Conservation (phyloP, 2,113 vertebrate genomes). For the Lagopus leucura region DNA sequence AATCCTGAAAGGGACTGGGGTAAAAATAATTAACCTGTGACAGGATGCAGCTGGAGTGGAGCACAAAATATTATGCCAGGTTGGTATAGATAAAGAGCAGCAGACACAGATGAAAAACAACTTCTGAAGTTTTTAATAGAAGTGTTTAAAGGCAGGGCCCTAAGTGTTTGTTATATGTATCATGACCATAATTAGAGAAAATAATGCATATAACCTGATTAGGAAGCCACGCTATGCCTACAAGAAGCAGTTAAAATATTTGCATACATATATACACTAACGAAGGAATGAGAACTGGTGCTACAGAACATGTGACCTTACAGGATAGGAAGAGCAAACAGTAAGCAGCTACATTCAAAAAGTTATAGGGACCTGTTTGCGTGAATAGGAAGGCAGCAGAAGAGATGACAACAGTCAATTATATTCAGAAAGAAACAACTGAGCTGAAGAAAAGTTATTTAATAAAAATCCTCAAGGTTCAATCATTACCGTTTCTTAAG, state of each 20-base stretch:
- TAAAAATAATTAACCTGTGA: constrained; percentile 27
- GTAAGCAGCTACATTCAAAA: background rate
- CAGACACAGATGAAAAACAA: background rate
- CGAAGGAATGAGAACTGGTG: background rate
- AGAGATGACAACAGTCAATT: background rate
- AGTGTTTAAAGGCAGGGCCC: background rate
- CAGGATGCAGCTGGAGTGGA: constrained; percentile 30
- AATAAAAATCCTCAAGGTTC: too few species aligned
- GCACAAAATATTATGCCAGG: background rate
- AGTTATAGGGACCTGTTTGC: background rate
- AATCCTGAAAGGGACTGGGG: background rate
- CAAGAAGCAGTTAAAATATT: background rate
- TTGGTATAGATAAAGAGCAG: background rate
- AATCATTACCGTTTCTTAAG: background rate
- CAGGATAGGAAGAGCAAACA: background rate
- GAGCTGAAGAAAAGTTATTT: background rate
- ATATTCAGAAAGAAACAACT: background rate
- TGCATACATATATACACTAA: background rate
- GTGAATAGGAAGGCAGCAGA: background rate
- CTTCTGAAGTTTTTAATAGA: background rate
- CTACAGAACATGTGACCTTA: background rate
- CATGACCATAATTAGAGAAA: background rate
- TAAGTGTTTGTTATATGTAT: background rate
- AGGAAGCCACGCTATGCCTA: background rate
- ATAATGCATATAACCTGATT: background rate